phyloP scores from a whole-genome alignment of 1,140 invertebrate species.

The Pseudomyrmex cubaensis region DNA sequence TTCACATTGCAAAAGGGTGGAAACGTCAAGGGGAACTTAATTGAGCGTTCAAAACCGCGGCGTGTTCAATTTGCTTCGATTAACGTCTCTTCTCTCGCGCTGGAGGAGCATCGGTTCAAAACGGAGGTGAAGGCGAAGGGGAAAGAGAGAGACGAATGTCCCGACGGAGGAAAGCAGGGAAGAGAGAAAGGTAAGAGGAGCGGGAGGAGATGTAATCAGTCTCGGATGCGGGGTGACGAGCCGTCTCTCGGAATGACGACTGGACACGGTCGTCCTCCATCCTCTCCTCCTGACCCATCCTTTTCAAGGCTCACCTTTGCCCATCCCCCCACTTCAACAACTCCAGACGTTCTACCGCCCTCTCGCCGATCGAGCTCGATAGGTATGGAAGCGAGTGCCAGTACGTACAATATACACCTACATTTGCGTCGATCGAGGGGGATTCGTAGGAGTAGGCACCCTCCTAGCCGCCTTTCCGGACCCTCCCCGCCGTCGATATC shows the following conservation, averaged over 20 bases:
- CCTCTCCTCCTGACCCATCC: conserved; percentile 43
- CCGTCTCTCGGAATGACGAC: conserved; percentile 78
- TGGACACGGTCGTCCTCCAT: conserved; percentile 71
- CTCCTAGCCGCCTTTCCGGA: conserved; percentile 71
- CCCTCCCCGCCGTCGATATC: conserved; percentile 81
- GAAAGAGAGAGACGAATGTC: conserved; percentile 14
- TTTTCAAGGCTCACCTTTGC: conserved; percentile 55
- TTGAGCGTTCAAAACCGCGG: conserved; percentile 72
- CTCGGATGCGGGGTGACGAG: conserved; percentile 77
- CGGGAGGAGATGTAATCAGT: conserved; percentile 72
- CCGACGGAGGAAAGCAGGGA: conserved; percentile 9
- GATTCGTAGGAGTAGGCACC: conserved; percentile 55
- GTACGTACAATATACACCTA: conserved; percentile 59
- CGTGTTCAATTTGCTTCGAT: conserved; percentile 74
- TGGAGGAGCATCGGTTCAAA: conserved; percentile 45
- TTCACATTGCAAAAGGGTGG: conserved; percentile 60
- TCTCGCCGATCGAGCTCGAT: conserved; percentile 38
- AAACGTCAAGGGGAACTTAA: conserved; percentile 64
- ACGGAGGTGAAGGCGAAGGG: not conserved
- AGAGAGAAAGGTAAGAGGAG: conserved; percentile 19
- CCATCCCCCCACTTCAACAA: conserved; percentile 49
- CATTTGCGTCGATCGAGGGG: conserved; percentile 26
- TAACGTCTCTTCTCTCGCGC: conserved; percentile 65
- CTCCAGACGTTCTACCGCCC: conserved; percentile 33
- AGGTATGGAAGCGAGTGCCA: conserved; percentile 61